These are phyloP conservation scores for Lethrus apterus DNA, from an alignment of 1,140 invertebrate species.

Conservation along the genomic window DNA sequence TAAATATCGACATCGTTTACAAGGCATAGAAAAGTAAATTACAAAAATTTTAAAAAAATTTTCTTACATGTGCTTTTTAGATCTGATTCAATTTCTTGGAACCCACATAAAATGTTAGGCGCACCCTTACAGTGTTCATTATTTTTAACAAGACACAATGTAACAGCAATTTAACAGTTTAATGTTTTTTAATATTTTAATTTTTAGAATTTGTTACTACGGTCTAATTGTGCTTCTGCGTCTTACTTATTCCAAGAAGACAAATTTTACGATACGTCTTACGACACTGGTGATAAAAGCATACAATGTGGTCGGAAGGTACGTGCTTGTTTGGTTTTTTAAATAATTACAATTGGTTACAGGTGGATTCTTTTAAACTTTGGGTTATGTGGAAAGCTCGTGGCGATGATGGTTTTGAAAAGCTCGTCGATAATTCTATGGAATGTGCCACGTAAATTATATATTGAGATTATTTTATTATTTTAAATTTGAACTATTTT, in stretches of 20 bases:
- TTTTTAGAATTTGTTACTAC: constrained; percentile 51
- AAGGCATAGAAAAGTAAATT: constrained; percentile 64
- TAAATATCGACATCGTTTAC: constrained; percentile 53
- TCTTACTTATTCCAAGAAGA: constrained; percentile 88
- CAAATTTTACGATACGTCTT: constrained; percentile 85
- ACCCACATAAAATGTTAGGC: constrained; percentile 89
- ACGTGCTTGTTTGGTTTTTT: constrained; percentile 14
- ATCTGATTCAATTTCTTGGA: constrained; percentile 82
- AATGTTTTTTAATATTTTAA: constrained; percentile 14
- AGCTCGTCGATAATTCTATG: constrained; percentile 58
- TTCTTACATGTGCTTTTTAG: constrained; percentile 38
- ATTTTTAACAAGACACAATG: constrained; percentile 61
- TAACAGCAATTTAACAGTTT: constrained; percentile 26
- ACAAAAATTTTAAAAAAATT: no score
- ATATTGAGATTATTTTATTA: not conserved
- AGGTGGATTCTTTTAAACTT: constrained; percentile 85
- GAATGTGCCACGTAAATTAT: constrained; percentile 43
- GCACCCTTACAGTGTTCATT: constrained; percentile 82
- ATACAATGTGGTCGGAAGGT: constrained; percentile 88
- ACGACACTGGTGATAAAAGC: constrained; percentile 89
- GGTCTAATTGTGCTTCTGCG: constrained; percentile 70
- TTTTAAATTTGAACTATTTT: no score
- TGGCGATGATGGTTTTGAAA: constrained; percentile 52
- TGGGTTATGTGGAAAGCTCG: constrained; percentile 89
- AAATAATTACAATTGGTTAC: constrained; percentile 19